phyloP scores from a whole-genome alignment of 2,113 vertebrate species.

The Nyctibius bracteatus region DNA sequence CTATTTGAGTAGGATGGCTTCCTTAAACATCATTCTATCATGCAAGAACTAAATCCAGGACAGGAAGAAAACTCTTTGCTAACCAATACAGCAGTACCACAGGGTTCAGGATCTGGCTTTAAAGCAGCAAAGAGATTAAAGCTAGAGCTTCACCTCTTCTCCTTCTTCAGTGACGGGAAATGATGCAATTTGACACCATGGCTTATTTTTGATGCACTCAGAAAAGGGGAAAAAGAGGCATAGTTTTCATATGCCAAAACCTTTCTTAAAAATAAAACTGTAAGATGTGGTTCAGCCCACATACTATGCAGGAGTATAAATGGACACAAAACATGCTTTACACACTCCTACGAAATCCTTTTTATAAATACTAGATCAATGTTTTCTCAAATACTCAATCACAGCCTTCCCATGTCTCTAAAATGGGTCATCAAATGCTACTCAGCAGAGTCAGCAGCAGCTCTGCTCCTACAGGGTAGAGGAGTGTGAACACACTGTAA shows the following conservation, averaged over 20 bases:
- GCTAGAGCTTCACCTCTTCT: not conserved
- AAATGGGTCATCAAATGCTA: slow-evolving; percentile 18
- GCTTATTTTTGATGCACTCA: not conserved
- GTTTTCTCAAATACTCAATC: not conserved
- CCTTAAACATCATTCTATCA: not conserved
- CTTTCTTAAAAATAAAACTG: not conserved
- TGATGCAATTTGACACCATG: not conserved
- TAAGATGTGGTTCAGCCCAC: not conserved
- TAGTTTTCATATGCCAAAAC: not conserved
- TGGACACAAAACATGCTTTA: not conserved
- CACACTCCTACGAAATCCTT: not conserved
- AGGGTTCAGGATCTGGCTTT: not conserved
- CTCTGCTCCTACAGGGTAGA: slow-evolving; percentile 6
- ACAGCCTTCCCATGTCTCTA: not conserved
- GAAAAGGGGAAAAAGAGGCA: not conserved
- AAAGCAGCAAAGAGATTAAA: not conserved
- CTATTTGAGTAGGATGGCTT: not conserved
- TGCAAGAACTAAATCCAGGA: not conserved
- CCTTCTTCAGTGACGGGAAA: not conserved
- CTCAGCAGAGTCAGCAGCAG: slow-evolving; percentile 2
- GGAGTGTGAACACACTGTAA: slow-evolving; percentile 16
- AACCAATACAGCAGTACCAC: not conserved
- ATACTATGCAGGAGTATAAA: not conserved
- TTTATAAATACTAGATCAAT: not conserved
- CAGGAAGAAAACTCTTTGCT: not conserved